phyloP scores from a whole-genome alignment of 2,888 invertebrate species.

The Eilema caniola region DNA sequence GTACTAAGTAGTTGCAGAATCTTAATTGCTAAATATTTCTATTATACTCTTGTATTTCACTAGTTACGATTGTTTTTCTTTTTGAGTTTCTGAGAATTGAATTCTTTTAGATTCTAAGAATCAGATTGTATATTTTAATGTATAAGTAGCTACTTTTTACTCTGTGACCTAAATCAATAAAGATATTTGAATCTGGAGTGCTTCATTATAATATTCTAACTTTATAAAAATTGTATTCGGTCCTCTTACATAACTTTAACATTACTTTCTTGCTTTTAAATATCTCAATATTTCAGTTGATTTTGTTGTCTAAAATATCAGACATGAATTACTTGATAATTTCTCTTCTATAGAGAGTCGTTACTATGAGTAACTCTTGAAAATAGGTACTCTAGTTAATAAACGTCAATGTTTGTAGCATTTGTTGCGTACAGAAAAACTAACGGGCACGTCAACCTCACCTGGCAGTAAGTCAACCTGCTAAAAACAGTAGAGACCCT shows the following conservation, averaged over 20 bases:
- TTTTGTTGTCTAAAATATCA: not conserved
- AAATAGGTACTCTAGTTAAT: too few species aligned
- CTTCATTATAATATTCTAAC: not conserved
- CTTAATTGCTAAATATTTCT: too few species aligned
- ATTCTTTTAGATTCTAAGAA: too few species aligned
- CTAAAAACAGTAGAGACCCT: too few species aligned
- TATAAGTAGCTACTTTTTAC: not conserved
- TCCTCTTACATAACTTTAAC: not conserved
- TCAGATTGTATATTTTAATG: not conserved
- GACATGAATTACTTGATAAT: not conserved
- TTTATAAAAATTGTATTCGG: not conserved
- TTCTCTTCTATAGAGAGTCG: not conserved
- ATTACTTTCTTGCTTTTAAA: not conserved
- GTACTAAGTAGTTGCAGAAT: too few species aligned
- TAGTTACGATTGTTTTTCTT: too few species aligned
- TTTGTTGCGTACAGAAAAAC: too few species aligned
- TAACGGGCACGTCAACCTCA: too few species aligned
- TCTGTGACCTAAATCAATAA: not conserved
- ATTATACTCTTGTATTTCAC: too few species aligned
- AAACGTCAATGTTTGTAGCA: too few species aligned
- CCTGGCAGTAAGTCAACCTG: rapidly evolving
- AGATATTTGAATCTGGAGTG: slow-evolving; percentile 5
- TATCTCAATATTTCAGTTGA: not conserved
- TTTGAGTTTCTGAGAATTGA: too few species aligned
- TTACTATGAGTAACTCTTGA: too few species aligned